Base-by-base conservation (phyloP, 2,797 vertebrate species). In the Tympanoctomys barrerae region DNA sequence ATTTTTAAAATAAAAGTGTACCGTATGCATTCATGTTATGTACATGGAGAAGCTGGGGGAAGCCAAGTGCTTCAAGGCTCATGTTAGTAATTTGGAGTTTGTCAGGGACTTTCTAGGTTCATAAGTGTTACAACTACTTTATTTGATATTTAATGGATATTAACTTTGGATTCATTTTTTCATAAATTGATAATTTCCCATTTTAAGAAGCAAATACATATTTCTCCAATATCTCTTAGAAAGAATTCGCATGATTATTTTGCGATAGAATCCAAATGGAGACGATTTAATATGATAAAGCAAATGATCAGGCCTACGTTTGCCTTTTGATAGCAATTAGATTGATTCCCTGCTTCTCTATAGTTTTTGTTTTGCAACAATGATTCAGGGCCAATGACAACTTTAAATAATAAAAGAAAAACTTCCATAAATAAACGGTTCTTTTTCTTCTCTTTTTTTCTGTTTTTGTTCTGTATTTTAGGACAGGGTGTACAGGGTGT, bases 111-210 rank as follows among this genome's bases (percentile, higher is more conserved):
- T 83, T 52, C 21, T 19, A 49, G 42, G 21, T 2, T 36, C 2
- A 0, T 84, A 54, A 62, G 21, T 64, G 46, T 82, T 82, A 59
- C 8, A 83, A 36, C 18, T 85, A 79, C 92, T 83, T 94, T 21
- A 91, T 36, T 90, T 89, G 86, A 22, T 87, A 81, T 68, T 79
- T 52, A 85, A 24, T 68, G 21, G 85, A 71, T 66, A 77, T 92
- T 86, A 52, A 89, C 16, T 78, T 57, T 84, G 83, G 39, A 62
- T 89, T 52, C 11, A 85, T 91, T 82, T 26, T 83, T 24, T 93
- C 79, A 64, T 83, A 6, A 90, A 70, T 87, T 70, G 75, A 80
- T 5, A 42, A 31, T 33, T 80, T 86, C 84, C 11, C 21, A 89
- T 71, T 87, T 77, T 70, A 9, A 89, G 7, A 82, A 49, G 8